Percentiles rank a stretch among this genome's conserved stretches.
Evolutionary conservation across 2,797 vertebrate genomes (phyloP).

Genomic region (Bryconaethiops microstoma): DNA sequence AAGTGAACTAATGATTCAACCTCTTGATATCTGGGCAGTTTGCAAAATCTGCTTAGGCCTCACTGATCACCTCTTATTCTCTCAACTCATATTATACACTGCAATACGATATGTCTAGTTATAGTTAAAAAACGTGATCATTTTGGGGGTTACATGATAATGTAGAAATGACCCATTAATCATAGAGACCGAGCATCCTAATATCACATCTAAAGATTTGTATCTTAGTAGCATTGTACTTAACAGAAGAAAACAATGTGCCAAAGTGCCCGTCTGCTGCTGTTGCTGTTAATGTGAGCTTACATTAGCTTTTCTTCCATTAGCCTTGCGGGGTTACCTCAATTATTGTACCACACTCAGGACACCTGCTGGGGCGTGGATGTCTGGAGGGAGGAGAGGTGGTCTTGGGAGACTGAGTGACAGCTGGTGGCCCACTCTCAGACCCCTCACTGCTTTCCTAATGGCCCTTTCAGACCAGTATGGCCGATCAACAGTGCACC

Average conservation of each 20-base stretch:
- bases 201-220: constrained; percentile 15
- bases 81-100: too few relatives aligned
- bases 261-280: constrained; percentile 27
- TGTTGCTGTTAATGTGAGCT: constrained; percentile 56
- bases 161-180: too few relatives aligned
- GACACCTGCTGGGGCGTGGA: constrained; percentile 67
- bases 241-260: constrained; percentile 33
- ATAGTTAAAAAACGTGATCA: too few relatives aligned
- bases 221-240: constrained; percentile 7
- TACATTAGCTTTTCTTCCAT: constrained; percentile 68
- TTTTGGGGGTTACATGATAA: too few relatives aligned
- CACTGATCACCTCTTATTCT: too few relatives aligned
- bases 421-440: constrained; percentile 68
- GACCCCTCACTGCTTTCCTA: constrained; percentile 70
- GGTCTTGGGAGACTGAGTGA: constrained; percentile 42
- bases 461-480: constrained; percentile 63
- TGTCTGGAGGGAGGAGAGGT: constrained; percentile 48
- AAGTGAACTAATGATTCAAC: too few relatives aligned
- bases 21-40: too few relatives aligned
- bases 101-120: too few relatives aligned
- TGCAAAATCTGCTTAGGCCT: too few relatives aligned
- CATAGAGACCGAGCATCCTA: not conserved
- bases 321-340: constrained; percentile 67
- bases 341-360: constrained; percentile 64
- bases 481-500: constrained; percentile 50